These are phyloP conservation scores for Sinella curviseta DNA, from an alignment of 1,140 invertebrate species.

Conservation along the genomic window DNA sequence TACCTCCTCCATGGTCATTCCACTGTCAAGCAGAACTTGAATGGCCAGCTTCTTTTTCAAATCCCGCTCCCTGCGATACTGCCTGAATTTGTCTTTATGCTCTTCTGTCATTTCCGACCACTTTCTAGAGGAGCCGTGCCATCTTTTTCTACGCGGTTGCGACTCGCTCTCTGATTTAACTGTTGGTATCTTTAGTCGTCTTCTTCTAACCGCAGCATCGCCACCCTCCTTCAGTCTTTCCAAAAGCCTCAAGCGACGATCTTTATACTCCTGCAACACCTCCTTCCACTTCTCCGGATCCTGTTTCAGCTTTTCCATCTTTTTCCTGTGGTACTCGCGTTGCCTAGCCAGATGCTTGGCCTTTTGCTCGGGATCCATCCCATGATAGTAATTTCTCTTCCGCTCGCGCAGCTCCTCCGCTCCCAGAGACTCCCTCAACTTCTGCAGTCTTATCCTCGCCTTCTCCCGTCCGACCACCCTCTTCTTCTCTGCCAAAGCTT, in stretches of 20 bases:
- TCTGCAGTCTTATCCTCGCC: neutral
- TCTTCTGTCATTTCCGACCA: neutral
- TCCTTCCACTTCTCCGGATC: conserved; percentile 4
- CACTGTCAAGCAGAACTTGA: neutral
- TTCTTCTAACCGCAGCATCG: too few relatives aligned
- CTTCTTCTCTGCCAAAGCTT: neutral
- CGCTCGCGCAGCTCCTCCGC: neutral
- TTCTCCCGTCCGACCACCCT: neutral
- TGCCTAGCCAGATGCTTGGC: neutral
- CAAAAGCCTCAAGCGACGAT: too few relatives aligned
- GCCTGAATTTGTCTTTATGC: neutral
- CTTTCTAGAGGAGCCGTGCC: neutral
- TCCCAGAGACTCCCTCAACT: too few relatives aligned
- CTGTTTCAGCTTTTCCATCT: neutral
- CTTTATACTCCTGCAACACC: too few relatives aligned
- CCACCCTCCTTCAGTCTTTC: too few relatives aligned
- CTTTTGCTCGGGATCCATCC: neutral
- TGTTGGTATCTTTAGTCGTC: too few relatives aligned
- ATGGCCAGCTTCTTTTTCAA: neutral
- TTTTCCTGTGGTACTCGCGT: neutral
- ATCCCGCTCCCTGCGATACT: neutral
- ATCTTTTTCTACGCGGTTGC: neutral
- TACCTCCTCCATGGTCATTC: conserved; percentile 16
- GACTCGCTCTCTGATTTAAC: too few relatives aligned
- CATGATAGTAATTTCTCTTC: neutral